Base-by-base conservation (phyloP, 2,113 vertebrate genomes). In the Delphinapterus leucas region DNA sequence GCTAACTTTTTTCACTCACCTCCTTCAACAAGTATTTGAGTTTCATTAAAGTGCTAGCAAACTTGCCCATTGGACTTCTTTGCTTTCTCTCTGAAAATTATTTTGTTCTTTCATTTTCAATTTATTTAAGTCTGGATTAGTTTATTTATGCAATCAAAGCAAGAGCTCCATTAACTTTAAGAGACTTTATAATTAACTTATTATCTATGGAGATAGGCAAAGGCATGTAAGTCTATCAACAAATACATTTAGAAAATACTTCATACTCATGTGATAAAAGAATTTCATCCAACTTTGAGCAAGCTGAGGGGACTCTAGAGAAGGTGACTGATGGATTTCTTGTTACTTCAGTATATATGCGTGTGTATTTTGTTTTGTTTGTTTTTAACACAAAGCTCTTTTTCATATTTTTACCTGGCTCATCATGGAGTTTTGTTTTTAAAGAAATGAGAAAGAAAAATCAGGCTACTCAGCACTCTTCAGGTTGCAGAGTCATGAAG, bases 71-170 rank as follows among this genome's bases (percentile, higher is more conserved):
- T 76, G 4, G 18, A 33, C 6, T n/a, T n/a, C 53, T 68, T 82
- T 68, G 76, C 10, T 96, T 70, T 18, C 25, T 82, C 36, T 86
- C 74, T 92, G 47, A 89, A 93, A 92, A 47, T 86, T 68, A 68
- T 55, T 89, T 63, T n/a, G 23, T 86, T 88, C 44, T 93, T 81
- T 95, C 33, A 89, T 84, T 91, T 92, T 74, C 53, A 92, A 63
- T 25, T 70, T 81, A 63, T 17, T 2, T 47, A 80, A 83, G 28
- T 88, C 44, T 77, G 71, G 86, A 31, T 90, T 85, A 44, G 36
- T 49, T 49, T 58, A 41, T 47, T 74, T 81, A 79, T 26, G 41
- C n/a, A 44, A 44, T 92, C 55, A 55, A 95, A 90, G 49, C 6
- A 93, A 87, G 36, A 80, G 6, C 8, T 77, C 23, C 58, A 82